A percentile compares a stretch with the other conserved stretches of the same genome.
phyloP scores from a whole-genome alignment of 1,140 invertebrate genomes.

The Heterodera carotae region DNA sequence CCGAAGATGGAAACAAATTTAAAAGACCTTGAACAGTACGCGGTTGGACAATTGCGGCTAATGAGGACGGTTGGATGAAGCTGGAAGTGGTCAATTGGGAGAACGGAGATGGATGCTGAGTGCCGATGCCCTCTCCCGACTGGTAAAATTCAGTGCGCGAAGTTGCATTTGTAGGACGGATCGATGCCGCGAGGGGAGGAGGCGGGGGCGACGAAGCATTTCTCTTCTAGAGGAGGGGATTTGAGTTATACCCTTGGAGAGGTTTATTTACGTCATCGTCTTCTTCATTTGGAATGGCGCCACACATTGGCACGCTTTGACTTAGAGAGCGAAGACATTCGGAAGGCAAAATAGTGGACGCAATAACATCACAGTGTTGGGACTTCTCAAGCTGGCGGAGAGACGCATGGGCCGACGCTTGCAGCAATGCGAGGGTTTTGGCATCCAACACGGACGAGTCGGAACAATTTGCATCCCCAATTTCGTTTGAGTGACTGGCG shows the following conservation, averaged over 20 bases:
- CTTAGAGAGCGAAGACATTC: not conserved
- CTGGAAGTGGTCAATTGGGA: constrained; percentile 13
- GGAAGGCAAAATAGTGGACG: not conserved
- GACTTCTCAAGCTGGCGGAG: constrained; percentile 7
- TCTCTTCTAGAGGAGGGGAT: not conserved
- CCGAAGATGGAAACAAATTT: not conserved
- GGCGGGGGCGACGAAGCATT: constrained; percentile 4
- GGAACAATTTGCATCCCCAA: not conserved
- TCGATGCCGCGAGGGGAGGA: not conserved
- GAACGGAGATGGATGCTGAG: not conserved
- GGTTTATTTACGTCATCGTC: not conserved
- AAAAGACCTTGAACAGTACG: constrained; percentile 24
- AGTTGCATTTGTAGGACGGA: constrained; percentile 8
- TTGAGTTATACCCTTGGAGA: not conserved
- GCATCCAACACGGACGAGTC: not conserved
- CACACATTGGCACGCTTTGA: not conserved
- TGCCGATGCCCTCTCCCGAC: not conserved
- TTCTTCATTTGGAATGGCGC: not conserved
- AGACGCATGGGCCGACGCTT: not conserved
- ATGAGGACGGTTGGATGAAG: constrained; percentile 26
- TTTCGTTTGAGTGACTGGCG: not conserved
- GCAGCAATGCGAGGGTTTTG: not conserved
- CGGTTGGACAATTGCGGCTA: constrained; percentile 32
- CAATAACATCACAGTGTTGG: not conserved
- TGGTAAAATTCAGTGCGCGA: not conserved